phyloP scores from a whole-genome alignment of 2,888 invertebrate genomes.

The Podabrus alpinus region DNA sequence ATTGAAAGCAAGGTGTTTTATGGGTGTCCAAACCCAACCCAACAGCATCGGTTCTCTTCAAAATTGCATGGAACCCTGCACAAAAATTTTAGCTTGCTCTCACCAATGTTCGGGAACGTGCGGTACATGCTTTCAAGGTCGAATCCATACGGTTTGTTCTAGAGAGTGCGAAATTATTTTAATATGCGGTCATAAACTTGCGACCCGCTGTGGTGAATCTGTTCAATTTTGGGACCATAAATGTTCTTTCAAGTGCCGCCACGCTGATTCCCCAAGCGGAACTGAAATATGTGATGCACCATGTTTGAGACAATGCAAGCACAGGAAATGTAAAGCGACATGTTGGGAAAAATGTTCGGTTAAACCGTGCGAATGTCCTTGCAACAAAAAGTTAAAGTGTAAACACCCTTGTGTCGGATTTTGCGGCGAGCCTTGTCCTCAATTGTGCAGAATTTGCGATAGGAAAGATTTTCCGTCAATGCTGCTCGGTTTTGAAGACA shows the following conservation, averaged over 20 bases:
- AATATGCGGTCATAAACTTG: slow-evolving; percentile 68
- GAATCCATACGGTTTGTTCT: slow-evolving; percentile 63
- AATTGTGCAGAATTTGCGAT: slow-evolving; percentile 62
- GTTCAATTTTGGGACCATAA: slow-evolving; percentile 60
- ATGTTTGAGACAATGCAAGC: slow-evolving; percentile 54
- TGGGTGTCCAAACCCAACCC: slow-evolving; percentile 18
- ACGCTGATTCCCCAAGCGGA: slow-evolving; percentile 57
- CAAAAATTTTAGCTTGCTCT: slow-evolving; percentile 53
- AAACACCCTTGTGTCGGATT: slow-evolving; percentile 68
- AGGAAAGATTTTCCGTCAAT: slow-evolving; percentile 57
- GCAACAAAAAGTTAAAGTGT: slow-evolving; percentile 56
- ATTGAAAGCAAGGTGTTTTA: slow-evolving; percentile 53
- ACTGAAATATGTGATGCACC: slow-evolving; percentile 50
- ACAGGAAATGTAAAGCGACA: slow-evolving; percentile 56
- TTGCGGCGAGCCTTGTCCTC: slow-evolving; percentile 72
- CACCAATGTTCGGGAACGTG: slow-evolving; percentile 63
- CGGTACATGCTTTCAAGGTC: slow-evolving; percentile 61
- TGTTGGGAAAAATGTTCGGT: slow-evolving; percentile 59
- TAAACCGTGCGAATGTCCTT: slow-evolving; percentile 56
- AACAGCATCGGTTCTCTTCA: slow-evolving; percentile 42
- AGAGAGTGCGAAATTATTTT: slow-evolving; percentile 61
- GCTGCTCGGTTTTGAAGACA: slow-evolving; percentile 59
- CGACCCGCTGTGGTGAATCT: slow-evolving; percentile 60
- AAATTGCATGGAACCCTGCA: slow-evolving; percentile 58
- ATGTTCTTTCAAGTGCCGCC: slow-evolving; percentile 59